phyloP scores from a whole-genome alignment of 2,113 vertebrate genomes.

The Myiopsitta monachus region DNA sequence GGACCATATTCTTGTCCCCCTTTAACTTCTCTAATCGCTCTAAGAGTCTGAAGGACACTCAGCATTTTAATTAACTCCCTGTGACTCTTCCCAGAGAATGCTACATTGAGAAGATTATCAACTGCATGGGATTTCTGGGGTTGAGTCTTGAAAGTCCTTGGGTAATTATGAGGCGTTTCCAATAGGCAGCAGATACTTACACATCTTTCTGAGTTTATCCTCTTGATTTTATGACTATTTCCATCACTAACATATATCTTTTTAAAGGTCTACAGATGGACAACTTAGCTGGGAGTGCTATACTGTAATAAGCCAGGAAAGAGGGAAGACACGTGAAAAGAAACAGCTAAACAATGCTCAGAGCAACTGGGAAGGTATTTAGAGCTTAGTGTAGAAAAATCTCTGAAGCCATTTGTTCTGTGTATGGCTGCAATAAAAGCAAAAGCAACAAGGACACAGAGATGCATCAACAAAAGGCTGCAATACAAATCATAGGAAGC shows the following conservation, averaged over 20 bases:
- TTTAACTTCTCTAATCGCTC: background rate
- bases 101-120: background rate
- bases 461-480: slow-evolving; percentile 56
- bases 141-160: background rate
- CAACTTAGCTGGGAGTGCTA: background rate
- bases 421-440: slow-evolving; percentile 46
- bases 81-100: background rate
- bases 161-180: background rate
- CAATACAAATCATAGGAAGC: slow-evolving; percentile 48
- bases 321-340: background rate
- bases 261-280: background rate
- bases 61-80: background rate
- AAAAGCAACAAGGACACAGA: slow-evolving; percentile 50
- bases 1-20: background rate
- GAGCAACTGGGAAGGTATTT: background rate
- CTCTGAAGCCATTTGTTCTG: slow-evolving; percentile 32
- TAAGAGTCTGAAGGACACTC: background rate
- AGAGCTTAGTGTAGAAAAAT: slow-evolving; percentile 21
- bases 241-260: background rate
- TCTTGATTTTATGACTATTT: background rate
- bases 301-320: background rate
- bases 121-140: background rate
- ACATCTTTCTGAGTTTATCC: background rate
- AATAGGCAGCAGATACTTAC: background rate
- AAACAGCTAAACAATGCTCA: background rate